phyloP scores from a whole-genome alignment of 2,797 vertebrate species.

The Potorous gilbertii region DNA sequence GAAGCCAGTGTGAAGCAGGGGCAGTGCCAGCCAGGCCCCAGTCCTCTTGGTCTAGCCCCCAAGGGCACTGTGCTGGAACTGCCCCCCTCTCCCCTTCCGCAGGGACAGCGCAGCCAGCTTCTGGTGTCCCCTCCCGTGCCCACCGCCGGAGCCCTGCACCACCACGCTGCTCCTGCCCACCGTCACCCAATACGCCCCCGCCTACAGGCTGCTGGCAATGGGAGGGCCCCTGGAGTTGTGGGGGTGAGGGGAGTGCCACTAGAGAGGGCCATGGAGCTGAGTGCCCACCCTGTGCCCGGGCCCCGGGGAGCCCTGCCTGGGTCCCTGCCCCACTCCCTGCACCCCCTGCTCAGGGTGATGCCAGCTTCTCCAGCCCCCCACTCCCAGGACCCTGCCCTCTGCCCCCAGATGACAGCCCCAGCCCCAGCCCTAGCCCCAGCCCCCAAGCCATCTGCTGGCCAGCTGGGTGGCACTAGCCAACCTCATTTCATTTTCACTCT shows the following conservation, averaged over 20 bases:
- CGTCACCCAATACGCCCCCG: constrained; percentile 43
- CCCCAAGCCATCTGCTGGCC: constrained; percentile 77
- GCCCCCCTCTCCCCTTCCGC: constrained; percentile 77
- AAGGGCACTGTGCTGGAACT: constrained; percentile 70
- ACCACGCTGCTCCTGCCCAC: constrained; percentile 8
- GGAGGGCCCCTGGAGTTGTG: constrained; percentile 64
- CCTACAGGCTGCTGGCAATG: constrained; percentile 75
- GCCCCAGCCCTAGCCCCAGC: constrained; percentile 62
- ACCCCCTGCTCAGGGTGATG: constrained; percentile 45
- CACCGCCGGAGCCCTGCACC: constrained; percentile 60
- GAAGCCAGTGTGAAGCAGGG: neutral
- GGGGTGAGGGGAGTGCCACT: neutral
- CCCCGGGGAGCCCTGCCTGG: constrained; percentile 6
- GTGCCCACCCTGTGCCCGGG: constrained; percentile 63
- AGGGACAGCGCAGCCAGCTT: constrained; percentile 71
- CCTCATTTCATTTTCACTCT: neutral
- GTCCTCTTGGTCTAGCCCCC: neutral
- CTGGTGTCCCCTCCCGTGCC: constrained; percentile 53
- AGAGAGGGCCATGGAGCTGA: constrained; percentile 46
- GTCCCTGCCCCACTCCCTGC: constrained; percentile 3
- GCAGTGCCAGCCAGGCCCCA: neutral
- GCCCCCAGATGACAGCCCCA: neutral
- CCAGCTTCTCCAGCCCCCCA: constrained; percentile 73
- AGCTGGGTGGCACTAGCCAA: constrained; percentile 68
- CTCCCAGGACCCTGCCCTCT: constrained; percentile 28